Conservation (phyloP, 1,140 invertebrate species). For the Eriocheir sinensis region DNA sequence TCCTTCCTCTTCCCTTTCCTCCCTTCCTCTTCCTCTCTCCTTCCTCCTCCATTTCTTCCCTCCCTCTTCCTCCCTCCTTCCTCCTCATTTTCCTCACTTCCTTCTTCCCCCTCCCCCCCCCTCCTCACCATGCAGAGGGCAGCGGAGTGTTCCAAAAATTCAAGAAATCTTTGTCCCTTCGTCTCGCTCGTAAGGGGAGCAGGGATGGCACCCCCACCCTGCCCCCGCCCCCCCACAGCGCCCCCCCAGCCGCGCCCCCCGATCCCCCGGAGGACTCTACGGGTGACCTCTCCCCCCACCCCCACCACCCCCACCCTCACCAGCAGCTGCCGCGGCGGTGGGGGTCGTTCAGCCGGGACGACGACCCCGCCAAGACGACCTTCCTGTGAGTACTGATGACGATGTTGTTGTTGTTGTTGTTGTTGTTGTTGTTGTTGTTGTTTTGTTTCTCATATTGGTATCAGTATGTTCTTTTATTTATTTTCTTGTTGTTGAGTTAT, state of each 20-base stretch:
- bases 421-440: neutral
- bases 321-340: neutral
- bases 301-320: neutral
- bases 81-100: no score
- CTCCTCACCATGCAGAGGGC: conserved; percentile 76
- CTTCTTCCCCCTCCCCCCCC: neutral
- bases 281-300: neutral
- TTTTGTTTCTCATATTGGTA: no score
- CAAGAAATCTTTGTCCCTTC: conserved; percentile 68
- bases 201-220: conserved; percentile 32
- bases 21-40: neutral
- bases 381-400: conserved; percentile 10
- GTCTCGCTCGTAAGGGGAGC: conserved; percentile 61
- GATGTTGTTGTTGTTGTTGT: neutral
- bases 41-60: neutral
- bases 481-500: no score
- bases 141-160: conserved; percentile 72
- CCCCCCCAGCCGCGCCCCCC: neutral
- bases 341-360: neutral
- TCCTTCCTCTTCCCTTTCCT: neutral
- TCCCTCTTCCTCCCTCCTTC: neutral
- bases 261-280: neutral
- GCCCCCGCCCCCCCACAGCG: conserved; percentile 6
- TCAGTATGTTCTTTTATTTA: no score
- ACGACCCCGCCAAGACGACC: neutral